A percentile compares a stretch with the other conserved stretches of the same genome.
These are phyloP conservation scores for Drosophila ercepeae DNA, from an alignment of 1,140 invertebrate species.

Conservation along the genomic window DNA sequence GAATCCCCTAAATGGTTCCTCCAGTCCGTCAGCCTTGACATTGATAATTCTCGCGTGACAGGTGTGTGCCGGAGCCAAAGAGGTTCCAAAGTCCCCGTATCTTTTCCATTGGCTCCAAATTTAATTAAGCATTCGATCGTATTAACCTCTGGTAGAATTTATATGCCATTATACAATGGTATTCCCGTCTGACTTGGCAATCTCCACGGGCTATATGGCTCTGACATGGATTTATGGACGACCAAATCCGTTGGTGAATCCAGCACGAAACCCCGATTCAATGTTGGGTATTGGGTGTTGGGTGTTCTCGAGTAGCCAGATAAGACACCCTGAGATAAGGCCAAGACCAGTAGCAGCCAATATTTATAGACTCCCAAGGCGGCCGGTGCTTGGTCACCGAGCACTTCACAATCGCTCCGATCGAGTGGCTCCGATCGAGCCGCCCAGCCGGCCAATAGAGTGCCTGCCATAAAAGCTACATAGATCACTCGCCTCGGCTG, in stretches of 20 bases:
- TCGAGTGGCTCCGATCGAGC: slow-evolving; percentile 56
- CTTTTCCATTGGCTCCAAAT: slow-evolving; percentile 8
- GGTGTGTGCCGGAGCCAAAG: not conserved
- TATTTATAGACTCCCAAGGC: slow-evolving; percentile 68
- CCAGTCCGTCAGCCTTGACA: not conserved
- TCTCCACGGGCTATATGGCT: not conserved
- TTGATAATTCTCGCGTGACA: not conserved
- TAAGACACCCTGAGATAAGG: slow-evolving; percentile 36
- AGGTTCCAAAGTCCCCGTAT: not conserved
- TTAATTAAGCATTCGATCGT: slow-evolving; percentile 32
- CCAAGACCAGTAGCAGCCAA: slow-evolving; percentile 19
- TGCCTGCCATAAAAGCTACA: slow-evolving; percentile 3
- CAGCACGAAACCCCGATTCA: too few relatives aligned
- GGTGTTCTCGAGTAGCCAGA: slow-evolving; percentile 24
- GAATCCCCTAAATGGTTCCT: too few relatives aligned
- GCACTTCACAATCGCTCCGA: slow-evolving; percentile 3
- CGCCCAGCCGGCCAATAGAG: slow-evolving; percentile 1
- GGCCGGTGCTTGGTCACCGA: slow-evolving; percentile 44
- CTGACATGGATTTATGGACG: slow-evolving; percentile 46
- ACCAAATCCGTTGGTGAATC: slow-evolving; percentile 14
- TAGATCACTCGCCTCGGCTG: not conserved
- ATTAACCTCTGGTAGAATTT: not conserved
- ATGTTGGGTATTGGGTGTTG: not conserved
- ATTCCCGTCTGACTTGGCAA: not conserved
- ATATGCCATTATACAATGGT: slow-evolving; percentile 12